A percentile compares a stretch with the other conserved stretches of the same genome.
Evolutionary conservation across 2,888 invertebrate genomes (phyloP).

Genomic region (Drosophila macrospina): DNA sequence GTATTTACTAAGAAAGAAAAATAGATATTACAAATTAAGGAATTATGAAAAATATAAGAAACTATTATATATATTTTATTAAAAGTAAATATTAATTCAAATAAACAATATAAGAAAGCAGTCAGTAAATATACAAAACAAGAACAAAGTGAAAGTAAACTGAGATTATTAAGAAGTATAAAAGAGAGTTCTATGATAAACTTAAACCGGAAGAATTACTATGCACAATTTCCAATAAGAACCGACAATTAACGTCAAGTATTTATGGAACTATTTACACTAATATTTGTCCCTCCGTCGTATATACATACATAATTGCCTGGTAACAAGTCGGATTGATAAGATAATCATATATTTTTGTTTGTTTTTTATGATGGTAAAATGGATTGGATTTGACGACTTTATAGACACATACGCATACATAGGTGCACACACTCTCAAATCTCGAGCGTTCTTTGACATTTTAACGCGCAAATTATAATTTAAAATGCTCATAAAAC

Average conservation of each 20-base stretch:
- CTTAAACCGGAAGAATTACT: slow-evolving; percentile 1
- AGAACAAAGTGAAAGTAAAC: no score
- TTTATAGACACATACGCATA: slow-evolving; percentile 1
- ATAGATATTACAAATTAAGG: neutral
- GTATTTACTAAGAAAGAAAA: no score
- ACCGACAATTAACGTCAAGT: neutral
- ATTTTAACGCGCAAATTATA: slow-evolving; percentile 43
- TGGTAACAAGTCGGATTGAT: slow-evolving; percentile 25
- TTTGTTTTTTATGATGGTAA: slow-evolving; percentile 6
- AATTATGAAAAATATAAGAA: no score
- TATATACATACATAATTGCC: slow-evolving; percentile 24
- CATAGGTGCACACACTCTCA: slow-evolving; percentile 2
- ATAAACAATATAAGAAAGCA: no score
- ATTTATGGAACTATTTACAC: neutral
- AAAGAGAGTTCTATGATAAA: no score
- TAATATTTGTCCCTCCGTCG: no score
- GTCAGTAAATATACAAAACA: no score
- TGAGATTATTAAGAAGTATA: no score
- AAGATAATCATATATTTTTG: slow-evolving; percentile 27
- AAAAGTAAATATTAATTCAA: no score
- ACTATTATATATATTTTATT: no score
- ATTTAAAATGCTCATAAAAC: slow-evolving; percentile 49
- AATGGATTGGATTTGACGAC: slow-evolving; percentile 20
- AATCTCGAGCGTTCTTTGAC: slow-evolving; percentile 19
- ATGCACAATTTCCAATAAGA: neutral